Conservation (phyloP, 2,888 invertebrate species). For the Stenichneumon culpator region DNA sequence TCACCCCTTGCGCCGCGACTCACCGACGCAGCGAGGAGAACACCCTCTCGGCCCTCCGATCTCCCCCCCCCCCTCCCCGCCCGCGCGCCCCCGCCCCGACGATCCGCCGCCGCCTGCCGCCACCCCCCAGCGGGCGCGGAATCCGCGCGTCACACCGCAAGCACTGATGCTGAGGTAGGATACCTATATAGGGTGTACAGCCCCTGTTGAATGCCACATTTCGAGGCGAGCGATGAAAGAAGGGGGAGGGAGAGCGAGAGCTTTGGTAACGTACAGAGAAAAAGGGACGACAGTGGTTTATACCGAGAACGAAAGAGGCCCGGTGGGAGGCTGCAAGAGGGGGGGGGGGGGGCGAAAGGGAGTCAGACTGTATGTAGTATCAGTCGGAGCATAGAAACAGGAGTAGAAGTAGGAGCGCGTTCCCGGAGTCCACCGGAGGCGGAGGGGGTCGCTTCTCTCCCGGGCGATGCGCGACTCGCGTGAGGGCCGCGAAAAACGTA, state of each 20-base stretch:
- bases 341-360: constrained; percentile 13
- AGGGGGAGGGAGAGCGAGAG: constrained; percentile 69
- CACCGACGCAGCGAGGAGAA: constrained; percentile 54
- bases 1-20: constrained; percentile 67
- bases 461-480: constrained; percentile 66
- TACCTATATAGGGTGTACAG: constrained; percentile 18
- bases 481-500: constrained; percentile 67
- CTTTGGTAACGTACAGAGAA: constrained; percentile 18
- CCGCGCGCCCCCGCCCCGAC: constrained; percentile 40
- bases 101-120: constrained; percentile 15
- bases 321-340: constrained; percentile 34
- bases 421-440: background rate
- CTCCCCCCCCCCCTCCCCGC: constrained; percentile 46
- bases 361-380: constrained; percentile 38
- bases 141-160: constrained; percentile 78
- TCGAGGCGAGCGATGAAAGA: constrained; percentile 77
- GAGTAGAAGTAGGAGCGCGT: constrained; percentile 20
- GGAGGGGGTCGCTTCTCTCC: constrained; percentile 63
- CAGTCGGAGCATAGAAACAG: constrained; percentile 9
- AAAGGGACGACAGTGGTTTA: constrained; percentile 29
- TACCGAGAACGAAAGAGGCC: constrained; percentile 24
- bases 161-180: constrained; percentile 71
- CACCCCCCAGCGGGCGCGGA: constrained; percentile 75
- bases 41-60: constrained; percentile 46
- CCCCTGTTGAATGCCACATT: constrained; percentile 84